Percentiles rank a stretch among this genome's conserved stretches.
These are phyloP conservation scores for Helostoma temminkii DNA, from an alignment of 2,797 vertebrate genomes.

Conservation along the genomic window DNA sequence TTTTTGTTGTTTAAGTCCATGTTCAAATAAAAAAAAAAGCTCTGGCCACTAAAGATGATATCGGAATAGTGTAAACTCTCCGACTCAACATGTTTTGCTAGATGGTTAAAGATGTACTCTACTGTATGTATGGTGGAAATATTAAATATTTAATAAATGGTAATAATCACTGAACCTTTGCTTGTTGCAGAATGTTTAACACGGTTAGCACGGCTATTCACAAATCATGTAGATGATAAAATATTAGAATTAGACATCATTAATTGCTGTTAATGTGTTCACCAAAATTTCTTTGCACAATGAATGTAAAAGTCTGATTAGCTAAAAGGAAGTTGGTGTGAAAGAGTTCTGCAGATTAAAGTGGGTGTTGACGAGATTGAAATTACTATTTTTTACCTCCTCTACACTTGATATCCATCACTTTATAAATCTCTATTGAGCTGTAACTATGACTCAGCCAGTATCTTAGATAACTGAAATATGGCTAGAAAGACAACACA, in stretches of 20 bases:
- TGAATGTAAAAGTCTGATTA: conserved; percentile 10
- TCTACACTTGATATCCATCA: conserved; percentile 66
- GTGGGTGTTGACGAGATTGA: conserved; percentile 59
- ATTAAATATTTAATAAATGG: neutral
- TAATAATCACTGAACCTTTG: neutral
- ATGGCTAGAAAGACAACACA: conserved; percentile 49
- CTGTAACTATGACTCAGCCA: conserved; percentile 68
- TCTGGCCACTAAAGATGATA: too few relatives aligned
- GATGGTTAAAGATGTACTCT: too few relatives aligned
- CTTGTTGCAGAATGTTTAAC: neutral
- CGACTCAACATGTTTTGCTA: too few relatives aligned
- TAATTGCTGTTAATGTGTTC: conserved; percentile 31
- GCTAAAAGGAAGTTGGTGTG: conserved; percentile 24
- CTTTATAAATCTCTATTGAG: conserved; percentile 60
- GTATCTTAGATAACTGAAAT: conserved; percentile 63
- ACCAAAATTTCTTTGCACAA: conserved; percentile 24
- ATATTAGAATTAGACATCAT: conserved; percentile 11
- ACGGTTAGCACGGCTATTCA: conserved; percentile 11
- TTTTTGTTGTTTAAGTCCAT: too few relatives aligned
- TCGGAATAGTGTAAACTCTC: too few relatives aligned
- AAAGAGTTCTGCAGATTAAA: conserved; percentile 10
- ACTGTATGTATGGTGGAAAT: too few relatives aligned
- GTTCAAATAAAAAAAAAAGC: too few relatives aligned
- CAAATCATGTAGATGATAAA: conserved; percentile 13
- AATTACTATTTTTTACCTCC: conserved; percentile 62